Conservation (phyloP, 2,888 invertebrate genomes). For the Epistrophella euchroma region DNA sequence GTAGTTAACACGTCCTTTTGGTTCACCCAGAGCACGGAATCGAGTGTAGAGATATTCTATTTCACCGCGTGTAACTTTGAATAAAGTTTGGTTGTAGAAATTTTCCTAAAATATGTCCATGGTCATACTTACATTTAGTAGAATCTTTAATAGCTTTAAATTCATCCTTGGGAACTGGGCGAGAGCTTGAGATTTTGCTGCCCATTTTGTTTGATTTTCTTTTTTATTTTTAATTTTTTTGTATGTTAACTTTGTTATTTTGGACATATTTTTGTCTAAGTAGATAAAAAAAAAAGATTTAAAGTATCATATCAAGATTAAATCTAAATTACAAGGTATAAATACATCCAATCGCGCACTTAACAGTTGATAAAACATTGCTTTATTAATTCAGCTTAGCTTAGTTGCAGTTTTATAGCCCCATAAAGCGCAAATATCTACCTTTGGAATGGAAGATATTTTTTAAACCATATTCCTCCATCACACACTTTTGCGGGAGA, state of each 20-base stretch:
- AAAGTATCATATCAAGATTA: too few species aligned
- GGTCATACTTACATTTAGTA: constrained; percentile 30
- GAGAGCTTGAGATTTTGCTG: neutral
- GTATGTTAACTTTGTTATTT: neutral
- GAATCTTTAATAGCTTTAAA: neutral
- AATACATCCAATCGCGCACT: too few species aligned
- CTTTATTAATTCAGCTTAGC: neutral
- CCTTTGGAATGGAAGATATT: neutral
- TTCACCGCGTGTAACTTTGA: constrained; percentile 34
- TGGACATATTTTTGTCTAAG: too few species aligned
- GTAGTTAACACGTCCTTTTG: neutral
- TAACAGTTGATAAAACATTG: too few species aligned
- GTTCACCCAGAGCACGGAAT: constrained; percentile 25
- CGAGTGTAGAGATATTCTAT: constrained; percentile 47
- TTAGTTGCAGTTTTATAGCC: neutral
- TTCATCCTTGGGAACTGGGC: constrained; percentile 36
- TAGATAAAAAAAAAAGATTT: too few species aligned
- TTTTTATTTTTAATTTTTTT: neutral
- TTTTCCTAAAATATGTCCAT: too few species aligned
- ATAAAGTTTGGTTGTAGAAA: neutral
- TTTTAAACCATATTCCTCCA: neutral
- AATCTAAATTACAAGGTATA: too few species aligned
- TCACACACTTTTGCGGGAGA: constrained; percentile 24
- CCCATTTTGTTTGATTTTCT: constrained; percentile 17
- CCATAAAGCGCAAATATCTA: neutral